Evolutionary conservation across 2,797 vertebrate genomes (phyloP), one percentile per base, ranked within the genome.

Genomic region (Sardinella longiceps): DNA sequence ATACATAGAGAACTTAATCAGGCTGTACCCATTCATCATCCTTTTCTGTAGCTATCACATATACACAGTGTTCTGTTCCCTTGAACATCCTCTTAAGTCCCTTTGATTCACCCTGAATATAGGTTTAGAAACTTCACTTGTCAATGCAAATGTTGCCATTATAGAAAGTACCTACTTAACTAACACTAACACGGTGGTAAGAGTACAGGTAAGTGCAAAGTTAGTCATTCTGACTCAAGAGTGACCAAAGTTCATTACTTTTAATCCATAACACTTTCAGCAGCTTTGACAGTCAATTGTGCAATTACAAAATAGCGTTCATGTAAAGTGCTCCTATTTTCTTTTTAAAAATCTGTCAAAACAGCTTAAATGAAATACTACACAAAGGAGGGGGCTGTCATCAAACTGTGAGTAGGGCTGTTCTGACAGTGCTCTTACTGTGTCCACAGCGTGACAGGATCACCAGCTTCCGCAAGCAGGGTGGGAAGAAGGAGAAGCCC

Each of bases 391-490:
- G n/a, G 33, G 37, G 11, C 63, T 33, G 30, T 66, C 20, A 39
- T 50, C 80, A 37, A 48, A 81, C 33, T 80, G 48, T 23, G 37
- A 12, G 4, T n/a, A 23, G 6, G 70, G 30, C 63, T 82, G 33
- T 83, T 87, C 88, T 88, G 80, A 88, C 1, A 51, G 81, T 84
- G 85, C 48, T 85, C 81, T 89, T 25, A 87, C 2, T 60, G 18
- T 90, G 33, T 86, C n/a, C 93, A 83, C 94, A 99, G 98, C 97
- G 97, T 84, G 98, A 99, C 93, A 96, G 98, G 83, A 96, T 99
- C 83, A 98, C 98, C 89, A 99, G 97, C 94, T 98, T 99, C 93
- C 95, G 98, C 88, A 99, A 97, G 93, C 95, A 96, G 0, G 96
- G 94, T 48, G 94, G 88, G 88, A 99, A 97, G 91, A 99, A 96